A percentile compares a stretch with the other conserved stretches of the same genome.
Conservation (phyloP, 2,113 vertebrate species). For the Coturnix japonica region DNA sequence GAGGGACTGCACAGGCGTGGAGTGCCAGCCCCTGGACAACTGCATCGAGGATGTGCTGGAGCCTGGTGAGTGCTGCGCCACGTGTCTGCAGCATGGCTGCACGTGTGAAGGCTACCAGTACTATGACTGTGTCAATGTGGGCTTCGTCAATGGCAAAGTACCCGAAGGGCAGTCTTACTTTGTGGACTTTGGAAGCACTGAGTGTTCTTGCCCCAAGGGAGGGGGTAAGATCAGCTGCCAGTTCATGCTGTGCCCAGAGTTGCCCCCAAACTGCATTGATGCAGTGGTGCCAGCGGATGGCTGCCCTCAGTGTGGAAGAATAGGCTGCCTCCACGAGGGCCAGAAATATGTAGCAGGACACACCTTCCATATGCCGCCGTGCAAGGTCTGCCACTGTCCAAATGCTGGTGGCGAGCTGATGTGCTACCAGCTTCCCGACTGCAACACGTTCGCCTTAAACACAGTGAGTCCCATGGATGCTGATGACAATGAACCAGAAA, state of each 20-base stretch:
- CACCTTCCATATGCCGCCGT: conserved; percentile 86
- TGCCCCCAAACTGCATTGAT: conserved; percentile 92
- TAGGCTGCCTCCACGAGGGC: conserved; percentile 84
- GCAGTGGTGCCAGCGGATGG: conserved; percentile 82
- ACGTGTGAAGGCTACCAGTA: conserved; percentile 94
- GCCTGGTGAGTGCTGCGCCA: conserved; percentile 84
- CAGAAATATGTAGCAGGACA: conserved; percentile 90
- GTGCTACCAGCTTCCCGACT: conserved; percentile 89
- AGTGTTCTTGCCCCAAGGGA: conserved; percentile 90
- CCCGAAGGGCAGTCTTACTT: conserved; percentile 93
- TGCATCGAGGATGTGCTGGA: conserved; percentile 90
- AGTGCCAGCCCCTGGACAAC: conserved; percentile 85
- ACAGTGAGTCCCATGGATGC: conserved; percentile 56
- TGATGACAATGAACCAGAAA: conserved; percentile 72
- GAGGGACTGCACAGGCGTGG: conserved; percentile 84
- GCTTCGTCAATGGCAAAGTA: conserved; percentile 89
- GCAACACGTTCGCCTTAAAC: conserved; percentile 52
- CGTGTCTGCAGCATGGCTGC: conserved; percentile 87
- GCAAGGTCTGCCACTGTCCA: conserved; percentile 92
- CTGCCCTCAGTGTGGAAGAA: conserved; percentile 88
- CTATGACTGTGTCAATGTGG: conserved; percentile 92
- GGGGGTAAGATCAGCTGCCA: conserved; percentile 94
- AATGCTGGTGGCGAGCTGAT: conserved; percentile 87
- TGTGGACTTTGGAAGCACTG: conserved; percentile 95
- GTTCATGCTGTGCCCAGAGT: conserved; percentile 93